Evolutionary conservation across 2,113 vertebrate genomes (phyloP).

Genomic region (Ctenomys sociabilis): DNA sequence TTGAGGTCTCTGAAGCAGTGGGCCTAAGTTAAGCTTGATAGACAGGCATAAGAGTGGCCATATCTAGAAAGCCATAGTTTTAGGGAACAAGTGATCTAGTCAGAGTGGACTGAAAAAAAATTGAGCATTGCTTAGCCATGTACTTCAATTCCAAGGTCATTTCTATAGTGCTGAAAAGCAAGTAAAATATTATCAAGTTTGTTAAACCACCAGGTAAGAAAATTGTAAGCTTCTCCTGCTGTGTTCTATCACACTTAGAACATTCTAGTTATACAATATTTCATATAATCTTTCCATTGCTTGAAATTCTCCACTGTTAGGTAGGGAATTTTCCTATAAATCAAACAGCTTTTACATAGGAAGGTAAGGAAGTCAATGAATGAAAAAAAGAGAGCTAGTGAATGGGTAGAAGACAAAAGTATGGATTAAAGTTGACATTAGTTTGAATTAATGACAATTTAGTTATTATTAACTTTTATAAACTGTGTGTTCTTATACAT

Average conservation of each 20-base stretch:
- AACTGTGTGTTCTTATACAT: neutral
- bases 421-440: neutral
- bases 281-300: neutral
- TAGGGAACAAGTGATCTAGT: neutral
- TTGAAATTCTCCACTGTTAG: neutral
- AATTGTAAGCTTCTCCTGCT: conserved; percentile 9
- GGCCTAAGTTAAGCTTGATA: neutral
- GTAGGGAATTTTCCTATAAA: neutral
- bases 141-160: conserved; percentile 32
- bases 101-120: neutral
- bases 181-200: conserved; percentile 11
- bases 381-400: neutral
- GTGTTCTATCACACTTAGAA: neutral
- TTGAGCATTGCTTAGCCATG: neutral
- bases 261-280: neutral
- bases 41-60: neutral
- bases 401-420: conserved; percentile 10
- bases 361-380: neutral
- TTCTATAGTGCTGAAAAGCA: neutral
- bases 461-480: neutral
- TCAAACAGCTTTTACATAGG: neutral
- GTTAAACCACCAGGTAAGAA: neutral
- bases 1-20: neutral
- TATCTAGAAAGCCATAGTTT: neutral
- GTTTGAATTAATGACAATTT: conserved; percentile 32